A percentile compares a stretch with the other conserved stretches of the same genome.
Evolutionary conservation across 2,797 vertebrate genomes (phyloP).

Genomic region (Acipenser transmontanus): DNA sequence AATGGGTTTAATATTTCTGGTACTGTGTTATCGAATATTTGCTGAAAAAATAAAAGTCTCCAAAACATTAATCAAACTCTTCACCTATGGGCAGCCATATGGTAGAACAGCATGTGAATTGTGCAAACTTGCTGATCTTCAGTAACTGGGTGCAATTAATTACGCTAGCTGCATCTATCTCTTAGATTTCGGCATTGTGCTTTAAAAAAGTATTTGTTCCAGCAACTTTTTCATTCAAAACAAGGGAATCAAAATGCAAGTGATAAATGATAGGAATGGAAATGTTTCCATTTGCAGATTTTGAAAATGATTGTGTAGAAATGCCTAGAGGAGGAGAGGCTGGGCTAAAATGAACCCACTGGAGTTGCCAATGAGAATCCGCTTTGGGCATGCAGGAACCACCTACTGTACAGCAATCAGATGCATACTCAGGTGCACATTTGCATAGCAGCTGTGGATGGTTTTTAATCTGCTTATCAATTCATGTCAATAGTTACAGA

Average conservation of each 20-base stretch:
- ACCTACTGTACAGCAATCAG: neutral
- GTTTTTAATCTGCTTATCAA: conserved; percentile 22
- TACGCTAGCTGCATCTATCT: conserved; percentile 98
- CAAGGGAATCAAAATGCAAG: conserved; percentile 84
- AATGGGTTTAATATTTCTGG: conserved; percentile 46
- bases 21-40: conserved; percentile 90
- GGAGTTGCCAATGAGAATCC: conserved; percentile 30
- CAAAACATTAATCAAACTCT: conserved; percentile 99
- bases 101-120: conserved; percentile 97
- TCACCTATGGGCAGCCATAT: conserved; percentile 99
- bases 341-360: conserved; percentile 18
- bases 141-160: conserved; percentile 99
- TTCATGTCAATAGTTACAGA: conserved; percentile 28
- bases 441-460: conserved; percentile 10
- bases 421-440: neutral
- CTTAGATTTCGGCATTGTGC: conserved; percentile 80
- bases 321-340: conserved; percentile 25
- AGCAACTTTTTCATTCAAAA: conserved; percentile 81
- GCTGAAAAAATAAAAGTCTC: conserved; percentile 77
- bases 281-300: conserved; percentile 82
- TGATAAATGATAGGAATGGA: conserved; percentile 95
- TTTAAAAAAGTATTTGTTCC: conserved; percentile 77
- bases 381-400: conserved; percentile 5
- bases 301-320: conserved; percentile 65
- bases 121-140: conserved; percentile 99